Conservation (phyloP, 2,797 vertebrate species). For the Mycteria americana region DNA sequence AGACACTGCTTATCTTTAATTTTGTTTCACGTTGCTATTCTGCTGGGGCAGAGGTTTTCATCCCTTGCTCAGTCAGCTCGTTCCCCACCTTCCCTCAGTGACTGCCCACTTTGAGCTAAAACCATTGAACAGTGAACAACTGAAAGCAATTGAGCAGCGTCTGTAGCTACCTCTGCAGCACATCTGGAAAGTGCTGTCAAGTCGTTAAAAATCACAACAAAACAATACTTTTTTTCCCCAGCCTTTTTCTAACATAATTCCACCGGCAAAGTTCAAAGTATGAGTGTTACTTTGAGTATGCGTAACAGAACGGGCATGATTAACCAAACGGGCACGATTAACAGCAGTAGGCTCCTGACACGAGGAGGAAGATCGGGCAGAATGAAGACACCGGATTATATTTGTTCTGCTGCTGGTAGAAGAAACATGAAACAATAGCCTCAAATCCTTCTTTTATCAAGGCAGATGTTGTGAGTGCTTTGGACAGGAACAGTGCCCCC, state of each 20-base stretch:
- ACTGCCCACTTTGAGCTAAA: neutral
- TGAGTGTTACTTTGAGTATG: too few relatives aligned
- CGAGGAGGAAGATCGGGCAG: neutral
- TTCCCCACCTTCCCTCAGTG: neutral
- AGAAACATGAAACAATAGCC: neutral
- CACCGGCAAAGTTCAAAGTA: neutral
- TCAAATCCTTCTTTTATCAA: neutral
- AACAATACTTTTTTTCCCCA: neutral
- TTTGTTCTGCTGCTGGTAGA: neutral
- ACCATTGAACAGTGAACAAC: neutral
- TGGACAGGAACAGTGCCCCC: neutral
- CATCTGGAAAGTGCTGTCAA: neutral
- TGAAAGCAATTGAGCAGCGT: rapidly evolving
- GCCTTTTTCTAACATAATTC: neutral
- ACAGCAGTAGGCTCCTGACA: neutral
- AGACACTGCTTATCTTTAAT: neutral
- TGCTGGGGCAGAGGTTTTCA: neutral
- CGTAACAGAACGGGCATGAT: too few relatives aligned
- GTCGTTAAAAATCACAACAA: neutral
- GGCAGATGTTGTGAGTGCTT: neutral
- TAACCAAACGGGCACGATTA: rapidly evolving
- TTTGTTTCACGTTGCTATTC: neutral
- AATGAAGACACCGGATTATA: neutral
- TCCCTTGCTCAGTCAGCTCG: neutral
- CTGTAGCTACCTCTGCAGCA: neutral